Evolutionary conservation across 2,113 vertebrate species (phyloP), one percentile per base, ranked within the genome.

Genomic region (Psilopsiagon aymara): DNA sequence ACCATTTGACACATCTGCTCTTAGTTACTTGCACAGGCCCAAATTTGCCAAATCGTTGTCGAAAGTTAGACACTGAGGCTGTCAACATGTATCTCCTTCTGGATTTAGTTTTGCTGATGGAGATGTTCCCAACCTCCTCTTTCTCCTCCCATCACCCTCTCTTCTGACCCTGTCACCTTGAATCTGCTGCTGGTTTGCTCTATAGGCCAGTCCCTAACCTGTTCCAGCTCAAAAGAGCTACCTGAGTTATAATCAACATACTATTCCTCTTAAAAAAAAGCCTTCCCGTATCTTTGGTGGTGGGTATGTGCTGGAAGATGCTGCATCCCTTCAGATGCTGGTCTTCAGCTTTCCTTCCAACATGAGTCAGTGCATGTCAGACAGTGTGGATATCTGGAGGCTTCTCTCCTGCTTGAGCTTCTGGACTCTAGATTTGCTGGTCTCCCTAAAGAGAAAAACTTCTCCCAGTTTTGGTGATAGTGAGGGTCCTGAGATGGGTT

Each of bases 1-100:
- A 92, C 2, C 83, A 94, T 63, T 96, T 92, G 86, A 93, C 86
- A 92, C 95, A 95, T 96, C 90, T 96, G 92, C 88, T 88, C 76
- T 89, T 66, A 37, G 86, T 95, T 96, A 94, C 29, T 94, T 88
- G 44, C 46, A 60, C 76, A 78, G 90, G 73, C 69, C 94, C 63
- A 62, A 59, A 89, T 93, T 91, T 88, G 73, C 77, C 88, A 94
- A 84, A 96, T 79, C 52, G 57, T 52, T 95, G 93, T 94, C 7
- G 17, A 97, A 95, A 96, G 84, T 77, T 76, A 94, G 95, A 94
- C 77, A 66, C 74, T 46, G 88, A 82, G 74, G 62, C 74, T 92
- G 93, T 94, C 94, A 94, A 73, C 91, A 91, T 91, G 57, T 39
- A 8, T 52, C 74, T 92, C 91, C 91, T 96, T 94, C 92, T 96